Evolutionary conservation across 2,888 invertebrate genomes (phyloP).

Genomic region (Volucella zonaria): DNA sequence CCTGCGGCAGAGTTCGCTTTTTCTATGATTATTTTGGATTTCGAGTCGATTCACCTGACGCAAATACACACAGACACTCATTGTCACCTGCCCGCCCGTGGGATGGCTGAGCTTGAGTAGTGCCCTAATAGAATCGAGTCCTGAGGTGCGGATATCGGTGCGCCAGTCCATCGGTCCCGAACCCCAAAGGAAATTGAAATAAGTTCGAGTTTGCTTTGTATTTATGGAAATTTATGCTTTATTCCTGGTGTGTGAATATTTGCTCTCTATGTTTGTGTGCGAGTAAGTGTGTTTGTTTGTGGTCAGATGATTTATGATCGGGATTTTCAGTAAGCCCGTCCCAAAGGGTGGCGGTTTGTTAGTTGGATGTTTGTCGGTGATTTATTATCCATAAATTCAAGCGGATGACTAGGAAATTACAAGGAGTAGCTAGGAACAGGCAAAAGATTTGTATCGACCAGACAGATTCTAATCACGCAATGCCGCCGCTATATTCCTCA

Average conservation of each 20-base stretch:
- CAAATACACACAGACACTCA: slow-evolving; percentile 4
- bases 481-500: slow-evolving; percentile 17
- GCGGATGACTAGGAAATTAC: slow-evolving; percentile 69
- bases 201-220: slow-evolving; percentile 72
- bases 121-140: slow-evolving; percentile 57
- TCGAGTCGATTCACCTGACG: slow-evolving; percentile 41
- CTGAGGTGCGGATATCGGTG: slow-evolving; percentile 40
- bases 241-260: slow-evolving; percentile 43
- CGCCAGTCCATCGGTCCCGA: not conserved
- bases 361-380: slow-evolving; percentile 61
- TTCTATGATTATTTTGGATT: slow-evolving; percentile 55
- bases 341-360: slow-evolving; percentile 64
- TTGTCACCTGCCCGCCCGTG: not conserved
- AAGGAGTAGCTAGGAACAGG: slow-evolving; percentile 32
- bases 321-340: slow-evolving; percentile 65
- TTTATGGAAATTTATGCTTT: slow-evolving; percentile 73
- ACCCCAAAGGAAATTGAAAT: slow-evolving; percentile 70
- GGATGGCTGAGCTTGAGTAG: slow-evolving; percentile 2
- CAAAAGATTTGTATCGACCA: slow-evolving; percentile 53
- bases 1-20: slow-evolving; percentile 47
- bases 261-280: not conserved
- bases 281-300: slow-evolving; percentile 44
- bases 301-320: slow-evolving; percentile 71
- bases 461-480: slow-evolving; percentile 73
- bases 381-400: slow-evolving; percentile 72